Percentiles rank a stretch among this genome's conserved stretches.
phyloP scores from a whole-genome alignment of 2,888 invertebrate genomes.

The Chirona hameri region DNA sequence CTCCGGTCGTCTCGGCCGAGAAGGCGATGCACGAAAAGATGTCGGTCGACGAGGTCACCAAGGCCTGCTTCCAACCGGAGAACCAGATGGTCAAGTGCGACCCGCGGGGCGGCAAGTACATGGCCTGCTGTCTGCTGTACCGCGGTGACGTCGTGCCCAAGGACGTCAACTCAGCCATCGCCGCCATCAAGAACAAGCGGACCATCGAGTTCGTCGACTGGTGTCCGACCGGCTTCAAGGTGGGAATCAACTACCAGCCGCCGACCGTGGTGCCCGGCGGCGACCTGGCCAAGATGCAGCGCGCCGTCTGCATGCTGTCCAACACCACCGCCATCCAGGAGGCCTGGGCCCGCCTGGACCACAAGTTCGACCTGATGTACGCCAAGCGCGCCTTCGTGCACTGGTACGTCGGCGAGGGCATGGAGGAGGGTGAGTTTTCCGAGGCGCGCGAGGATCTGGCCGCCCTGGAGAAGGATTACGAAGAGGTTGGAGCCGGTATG shows the following conservation, averaged over 20 bases:
- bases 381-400: slow-evolving; percentile 81
- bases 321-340: slow-evolving; percentile 89
- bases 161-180: slow-evolving; percentile 48
- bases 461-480: slow-evolving; percentile 63
- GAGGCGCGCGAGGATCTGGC: slow-evolving; percentile 83
- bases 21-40: slow-evolving; percentile 47
- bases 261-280: slow-evolving; percentile 52
- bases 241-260: slow-evolving; percentile 37
- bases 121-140: slow-evolving; percentile 95
- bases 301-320: slow-evolving; percentile 60
- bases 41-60: slow-evolving; percentile 50
- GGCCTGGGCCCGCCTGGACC: slow-evolving; percentile 74
- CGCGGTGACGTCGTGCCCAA: slow-evolving; percentile 53
- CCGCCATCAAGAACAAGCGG: slow-evolving; percentile 46
- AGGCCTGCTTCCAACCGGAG: slow-evolving; percentile 62
- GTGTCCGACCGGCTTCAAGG: slow-evolving; percentile 54
- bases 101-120: slow-evolving; percentile 51
- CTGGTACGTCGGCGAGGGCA: slow-evolving; percentile 77
- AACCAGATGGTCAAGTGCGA: slow-evolving; percentile 61
- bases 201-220: slow-evolving; percentile 8
- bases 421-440: slow-evolving; percentile 85
- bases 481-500: slow-evolving; percentile 39
- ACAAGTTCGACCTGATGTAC: slow-evolving; percentile 77
- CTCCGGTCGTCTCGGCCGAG: slow-evolving; percentile 50
- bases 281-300: slow-evolving; percentile 51